These are phyloP conservation scores for Diabrotica virgifera DNA, from an alignment of 1,140 invertebrate genomes.

Conservation along the genomic window DNA sequence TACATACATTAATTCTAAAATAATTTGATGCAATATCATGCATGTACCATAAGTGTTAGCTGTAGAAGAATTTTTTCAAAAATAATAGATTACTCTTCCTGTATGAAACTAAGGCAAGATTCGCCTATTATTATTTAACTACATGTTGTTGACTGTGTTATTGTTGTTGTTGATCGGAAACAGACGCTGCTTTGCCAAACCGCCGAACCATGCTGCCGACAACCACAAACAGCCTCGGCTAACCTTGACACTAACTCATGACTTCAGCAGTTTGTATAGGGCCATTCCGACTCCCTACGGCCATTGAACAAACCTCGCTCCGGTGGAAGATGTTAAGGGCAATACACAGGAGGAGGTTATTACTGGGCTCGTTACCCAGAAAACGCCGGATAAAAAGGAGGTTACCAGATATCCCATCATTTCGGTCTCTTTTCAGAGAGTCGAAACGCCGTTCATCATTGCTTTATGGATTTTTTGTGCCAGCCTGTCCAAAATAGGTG, in stretches of 20 bases:
- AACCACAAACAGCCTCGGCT: constrained; percentile 25
- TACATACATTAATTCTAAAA: too few species aligned
- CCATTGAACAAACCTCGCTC: constrained; percentile 26
- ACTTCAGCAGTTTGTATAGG: constrained; percentile 28
- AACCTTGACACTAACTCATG: constrained; percentile 26
- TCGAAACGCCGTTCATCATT: constrained; percentile 90
- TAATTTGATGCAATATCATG: too few species aligned
- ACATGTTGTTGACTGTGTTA: constrained; percentile 38
- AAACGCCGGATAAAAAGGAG: constrained; percentile 36
- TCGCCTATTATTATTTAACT: too few species aligned
- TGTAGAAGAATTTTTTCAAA: too few species aligned
- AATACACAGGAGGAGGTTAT: constrained; percentile 16
- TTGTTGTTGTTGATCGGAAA: constrained; percentile 22
- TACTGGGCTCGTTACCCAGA: constrained; percentile 21
- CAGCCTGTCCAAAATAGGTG: constrained; percentile 92
- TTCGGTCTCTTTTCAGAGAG: constrained; percentile 79
- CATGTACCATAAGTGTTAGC: too few species aligned
- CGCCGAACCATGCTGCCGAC: constrained; percentile 37
- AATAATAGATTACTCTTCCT: too few species aligned
- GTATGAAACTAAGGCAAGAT: too few species aligned
- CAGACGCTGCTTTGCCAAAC: constrained; percentile 27
- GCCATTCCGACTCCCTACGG: constrained; percentile 24
- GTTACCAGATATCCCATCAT: constrained; percentile 70
- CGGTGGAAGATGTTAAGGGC: constrained; percentile 19
- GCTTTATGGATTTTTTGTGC: constrained; percentile 93